Evolutionary conservation across 2,113 vertebrate species (phyloP).

Genomic region (Trematomus loennbergii): DNA sequence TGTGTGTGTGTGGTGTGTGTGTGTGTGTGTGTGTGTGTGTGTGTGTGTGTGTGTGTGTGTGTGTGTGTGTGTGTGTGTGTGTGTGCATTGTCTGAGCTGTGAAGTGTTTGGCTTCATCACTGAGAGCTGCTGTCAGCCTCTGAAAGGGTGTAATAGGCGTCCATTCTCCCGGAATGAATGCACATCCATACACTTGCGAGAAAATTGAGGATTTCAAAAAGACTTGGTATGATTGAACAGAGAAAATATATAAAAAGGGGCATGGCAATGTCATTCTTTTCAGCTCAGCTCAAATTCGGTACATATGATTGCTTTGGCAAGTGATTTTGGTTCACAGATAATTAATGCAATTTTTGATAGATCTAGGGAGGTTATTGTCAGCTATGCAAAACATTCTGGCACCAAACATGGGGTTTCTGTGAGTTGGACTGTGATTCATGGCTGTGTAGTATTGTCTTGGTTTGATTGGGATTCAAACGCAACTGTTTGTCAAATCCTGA

Average conservation of each 20-base stretch:
- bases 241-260: conserved; percentile 49
- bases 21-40: conserved; percentile 21
- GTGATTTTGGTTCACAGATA: conserved; percentile 39
- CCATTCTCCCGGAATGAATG: conserved; percentile 77
- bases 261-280: conserved; percentile 62
- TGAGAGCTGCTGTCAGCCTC: conserved; percentile 80
- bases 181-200: conserved; percentile 59
- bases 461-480: conserved; percentile 49
- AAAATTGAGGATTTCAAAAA: conserved; percentile 73
- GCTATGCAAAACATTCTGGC: conserved; percentile 42
- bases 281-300: conserved; percentile 56
- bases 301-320: conserved; percentile 46
- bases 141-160: conserved; percentile 80
- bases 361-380: conserved; percentile 44
- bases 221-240: conserved; percentile 65
- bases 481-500: conserved; percentile 27
- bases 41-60: conserved; percentile 33
- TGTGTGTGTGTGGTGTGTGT: background rate
- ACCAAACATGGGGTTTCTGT: conserved; percentile 23
- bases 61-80: conserved; percentile 29
- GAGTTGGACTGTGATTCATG: conserved; percentile 43
- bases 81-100: conserved; percentile 73
- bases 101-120: conserved; percentile 78
- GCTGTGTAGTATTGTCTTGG: conserved; percentile 29
- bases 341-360: conserved; percentile 47